A percentile compares a stretch with the other conserved stretches of the same genome.
Evolutionary conservation across 2,888 invertebrate genomes (phyloP).

Genomic region (Trilocha varians): DNA sequence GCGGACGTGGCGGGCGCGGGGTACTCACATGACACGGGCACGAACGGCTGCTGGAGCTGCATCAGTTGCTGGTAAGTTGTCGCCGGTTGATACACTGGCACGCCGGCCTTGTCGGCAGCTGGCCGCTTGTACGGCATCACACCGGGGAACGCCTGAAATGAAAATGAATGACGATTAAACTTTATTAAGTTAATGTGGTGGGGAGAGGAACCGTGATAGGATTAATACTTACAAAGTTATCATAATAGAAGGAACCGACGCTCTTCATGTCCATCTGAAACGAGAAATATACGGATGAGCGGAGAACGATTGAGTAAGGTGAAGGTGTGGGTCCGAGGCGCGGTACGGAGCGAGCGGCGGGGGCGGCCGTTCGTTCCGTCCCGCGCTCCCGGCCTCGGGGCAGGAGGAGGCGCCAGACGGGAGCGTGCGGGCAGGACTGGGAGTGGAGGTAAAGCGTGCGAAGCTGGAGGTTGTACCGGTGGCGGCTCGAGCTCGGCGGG

Average conservation of each 20-base stretch:
- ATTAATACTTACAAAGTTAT: conserved; percentile 91
- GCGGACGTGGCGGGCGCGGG: conserved; percentile 79
- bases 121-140: conserved; percentile 97
- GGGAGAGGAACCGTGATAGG: conserved; percentile 1
- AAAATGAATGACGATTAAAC: conserved; percentile 10
- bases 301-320: conserved; percentile 33
- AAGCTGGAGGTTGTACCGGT: conserved; percentile 90
- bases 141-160: conserved; percentile 89
- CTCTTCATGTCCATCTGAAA: conserved; percentile 97
- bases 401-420: conserved; percentile 36
- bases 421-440: conserved; percentile 45
- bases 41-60: conserved; percentile 95
- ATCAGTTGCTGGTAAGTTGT: conserved; percentile 96
- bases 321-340: conserved; percentile 43
- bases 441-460: conserved; percentile 75
- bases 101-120: conserved; percentile 95
- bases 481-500: conserved; percentile 77
- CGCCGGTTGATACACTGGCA: conserved; percentile 96
- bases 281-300: conserved; percentile 65
- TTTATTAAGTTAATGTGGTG: conserved; percentile 4
- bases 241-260: conserved; percentile 96
- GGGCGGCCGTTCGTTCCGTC: conserved; percentile 34
- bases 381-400: conserved; percentile 30
- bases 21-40: conserved; percentile 99
- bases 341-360: conserved; percentile 47